Conservation (phyloP, 2,888 invertebrate genomes). For the Archaeoteleia sp. region DNA sequence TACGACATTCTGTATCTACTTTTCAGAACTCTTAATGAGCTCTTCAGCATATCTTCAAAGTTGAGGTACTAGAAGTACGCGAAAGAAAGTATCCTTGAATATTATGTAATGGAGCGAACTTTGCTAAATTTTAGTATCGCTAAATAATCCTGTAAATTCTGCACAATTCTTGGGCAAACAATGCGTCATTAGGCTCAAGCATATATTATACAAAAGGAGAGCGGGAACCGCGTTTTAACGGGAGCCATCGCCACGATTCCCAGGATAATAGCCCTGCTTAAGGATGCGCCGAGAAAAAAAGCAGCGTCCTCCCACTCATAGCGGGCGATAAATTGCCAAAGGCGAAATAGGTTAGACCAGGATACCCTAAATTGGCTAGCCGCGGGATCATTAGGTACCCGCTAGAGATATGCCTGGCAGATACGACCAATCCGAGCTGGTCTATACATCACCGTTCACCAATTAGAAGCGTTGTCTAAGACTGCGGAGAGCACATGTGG, state of each 20-base stretch:
- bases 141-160: too few relatives aligned
- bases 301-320: slow-evolving; percentile 41
- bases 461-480: slow-evolving; percentile 63
- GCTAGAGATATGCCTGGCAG: slow-evolving; percentile 63
- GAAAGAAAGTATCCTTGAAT: too few relatives aligned
- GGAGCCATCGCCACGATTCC: slow-evolving; percentile 37
- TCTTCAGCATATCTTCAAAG: too few relatives aligned
- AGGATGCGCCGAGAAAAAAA: slow-evolving; percentile 42
- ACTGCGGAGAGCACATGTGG: slow-evolving; percentile 2
- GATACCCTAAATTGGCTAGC: slow-evolving; percentile 65
- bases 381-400: slow-evolving; percentile 59
- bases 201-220: slow-evolving; percentile 39
- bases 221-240: slow-evolving; percentile 24
- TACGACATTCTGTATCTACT: too few relatives aligned
- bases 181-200: slow-evolving; percentile 56
- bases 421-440: slow-evolving; percentile 61
- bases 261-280: slow-evolving; percentile 48
- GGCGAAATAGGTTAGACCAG: slow-evolving; percentile 60
- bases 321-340: slow-evolving; percentile 60
- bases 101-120: too few relatives aligned
- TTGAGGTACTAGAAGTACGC: too few relatives aligned
- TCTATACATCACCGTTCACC: slow-evolving; percentile 68
- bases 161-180: slow-evolving; percentile 36
- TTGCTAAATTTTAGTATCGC: too few relatives aligned
- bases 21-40: too few relatives aligned